A percentile compares a stretch with the other conserved stretches of the same genome.
Evolutionary conservation across 2,888 invertebrate species (phyloP).

Genomic region (Leucozona laternaria): DNA sequence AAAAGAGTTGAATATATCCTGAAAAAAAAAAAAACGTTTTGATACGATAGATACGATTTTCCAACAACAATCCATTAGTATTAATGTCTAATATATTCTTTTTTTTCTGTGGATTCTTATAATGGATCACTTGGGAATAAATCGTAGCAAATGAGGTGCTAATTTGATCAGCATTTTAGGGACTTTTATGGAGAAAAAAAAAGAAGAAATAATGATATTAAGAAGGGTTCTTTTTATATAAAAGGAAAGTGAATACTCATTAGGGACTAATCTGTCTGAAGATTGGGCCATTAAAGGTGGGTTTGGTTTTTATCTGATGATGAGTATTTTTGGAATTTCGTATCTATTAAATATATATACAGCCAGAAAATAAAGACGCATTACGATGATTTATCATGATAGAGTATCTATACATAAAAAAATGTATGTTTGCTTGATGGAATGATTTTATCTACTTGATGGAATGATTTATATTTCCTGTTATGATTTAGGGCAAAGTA

Average conservation of each 20-base stretch:
- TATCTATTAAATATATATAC: neutral
- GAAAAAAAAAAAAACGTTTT: neutral
- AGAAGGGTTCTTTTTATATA: neutral
- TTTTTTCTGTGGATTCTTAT: neutral
- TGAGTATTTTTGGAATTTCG: neutral
- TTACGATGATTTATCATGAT: constrained; percentile 4
- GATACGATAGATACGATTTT: neutral
- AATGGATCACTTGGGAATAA: constrained; percentile 33
- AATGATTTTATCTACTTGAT: neutral
- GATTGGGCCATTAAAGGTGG: constrained; percentile 10
- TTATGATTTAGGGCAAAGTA: neutral
- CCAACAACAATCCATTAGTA: constrained; percentile 49
- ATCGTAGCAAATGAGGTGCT: constrained; percentile 39
- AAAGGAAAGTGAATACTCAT: constrained; percentile 12
- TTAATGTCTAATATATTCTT: constrained; percentile 32
- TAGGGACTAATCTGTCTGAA: constrained; percentile 21
- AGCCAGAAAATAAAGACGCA: neutral
- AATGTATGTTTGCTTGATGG: neutral
- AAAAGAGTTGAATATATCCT: neutral
- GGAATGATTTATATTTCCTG: neutral
- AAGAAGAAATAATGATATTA: neutral
- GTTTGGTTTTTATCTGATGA: neutral
- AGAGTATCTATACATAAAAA: neutral
- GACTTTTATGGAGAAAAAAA: neutral
- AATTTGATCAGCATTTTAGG: constrained; percentile 42